phyloP scores from a whole-genome alignment of 2,888 invertebrate species.

The Eupithecia dodoneata region DNA sequence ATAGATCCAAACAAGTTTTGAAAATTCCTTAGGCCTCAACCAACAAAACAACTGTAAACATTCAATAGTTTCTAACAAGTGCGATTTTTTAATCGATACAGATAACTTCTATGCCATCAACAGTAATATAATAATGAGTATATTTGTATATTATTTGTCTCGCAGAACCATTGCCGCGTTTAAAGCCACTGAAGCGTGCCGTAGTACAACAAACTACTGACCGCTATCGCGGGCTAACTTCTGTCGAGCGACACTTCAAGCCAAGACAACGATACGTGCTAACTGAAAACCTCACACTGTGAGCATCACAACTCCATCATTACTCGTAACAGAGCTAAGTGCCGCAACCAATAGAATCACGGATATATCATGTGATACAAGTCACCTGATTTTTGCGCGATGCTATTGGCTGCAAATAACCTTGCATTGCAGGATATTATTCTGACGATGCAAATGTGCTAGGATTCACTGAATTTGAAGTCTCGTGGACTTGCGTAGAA shows the following conservation, averaged over 20 bases:
- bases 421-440: neutral
- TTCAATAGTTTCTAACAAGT: conserved; percentile 62
- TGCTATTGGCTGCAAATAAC: conserved; percentile 2
- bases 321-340: neutral
- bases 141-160: conserved; percentile 49
- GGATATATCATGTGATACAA: neutral
- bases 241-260: conserved; percentile 83
- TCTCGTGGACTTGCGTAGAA: conserved; percentile 14
- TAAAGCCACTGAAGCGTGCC: conserved; percentile 80
- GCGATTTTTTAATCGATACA: conserved; percentile 55
- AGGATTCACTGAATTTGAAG: neutral
- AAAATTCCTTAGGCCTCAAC: conserved; percentile 48
- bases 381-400: neutral
- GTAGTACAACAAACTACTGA: conserved; percentile 79
- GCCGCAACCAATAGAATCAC: conserved; percentile 7
- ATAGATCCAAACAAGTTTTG: conserved; percentile 31
- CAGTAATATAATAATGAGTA: conserved; percentile 45
- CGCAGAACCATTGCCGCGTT: conserved; percentile 68
- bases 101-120: conserved; percentile 52
- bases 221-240: conserved; percentile 56
- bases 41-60: conserved; percentile 46
- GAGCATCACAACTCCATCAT: conserved; percentile 10
- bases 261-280: conserved; percentile 40
- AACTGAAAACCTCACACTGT: conserved; percentile 20
- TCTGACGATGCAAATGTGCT: neutral